phyloP scores from a whole-genome alignment of 2,888 invertebrate species.

The Zaprionus bogoriensis region DNA sequence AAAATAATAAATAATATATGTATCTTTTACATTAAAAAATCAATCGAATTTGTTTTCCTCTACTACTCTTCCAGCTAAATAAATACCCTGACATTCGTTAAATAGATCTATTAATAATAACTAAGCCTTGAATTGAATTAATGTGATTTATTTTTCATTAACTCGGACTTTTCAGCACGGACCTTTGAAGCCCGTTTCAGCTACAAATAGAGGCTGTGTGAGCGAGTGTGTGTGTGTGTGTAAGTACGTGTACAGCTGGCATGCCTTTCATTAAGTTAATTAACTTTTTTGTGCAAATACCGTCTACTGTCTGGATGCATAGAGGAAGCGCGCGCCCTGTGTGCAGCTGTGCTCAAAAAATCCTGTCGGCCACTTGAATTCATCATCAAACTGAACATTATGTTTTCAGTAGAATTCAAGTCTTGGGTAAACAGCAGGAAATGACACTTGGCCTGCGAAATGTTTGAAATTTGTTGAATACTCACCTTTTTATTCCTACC shows the following conservation, averaged over 20 bases:
- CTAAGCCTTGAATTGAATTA: neutral
- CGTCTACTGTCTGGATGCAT: constrained; percentile 53
- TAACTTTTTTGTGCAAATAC: constrained; percentile 69
- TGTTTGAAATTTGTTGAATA: constrained; percentile 62
- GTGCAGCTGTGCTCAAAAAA: constrained; percentile 19
- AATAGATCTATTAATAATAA: neutral
- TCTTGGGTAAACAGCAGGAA: constrained; percentile 82
- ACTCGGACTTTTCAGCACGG: too few relatives aligned
- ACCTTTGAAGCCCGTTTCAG: neutral
- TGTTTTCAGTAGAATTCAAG: constrained; percentile 83
- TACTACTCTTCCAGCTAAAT: neutral
- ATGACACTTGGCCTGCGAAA: constrained; percentile 46
- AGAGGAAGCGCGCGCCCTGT: constrained; percentile 12
- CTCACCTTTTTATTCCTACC: constrained; percentile 12
- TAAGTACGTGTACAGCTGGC: constrained; percentile 5
- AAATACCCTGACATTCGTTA: neutral
- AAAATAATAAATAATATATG: constrained; percentile 61
- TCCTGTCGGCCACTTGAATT: constrained; percentile 57
- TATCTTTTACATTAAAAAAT: constrained; percentile 55
- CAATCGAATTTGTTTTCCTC: neutral
- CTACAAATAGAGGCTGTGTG: neutral
- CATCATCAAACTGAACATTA: constrained; percentile 79
- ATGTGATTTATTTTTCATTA: neutral
- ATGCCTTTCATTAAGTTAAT: constrained; percentile 67
- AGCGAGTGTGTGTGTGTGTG: neutral